Base-by-base conservation (phyloP, 2,888 invertebrate species). In the Drosophila mimica region DNA sequence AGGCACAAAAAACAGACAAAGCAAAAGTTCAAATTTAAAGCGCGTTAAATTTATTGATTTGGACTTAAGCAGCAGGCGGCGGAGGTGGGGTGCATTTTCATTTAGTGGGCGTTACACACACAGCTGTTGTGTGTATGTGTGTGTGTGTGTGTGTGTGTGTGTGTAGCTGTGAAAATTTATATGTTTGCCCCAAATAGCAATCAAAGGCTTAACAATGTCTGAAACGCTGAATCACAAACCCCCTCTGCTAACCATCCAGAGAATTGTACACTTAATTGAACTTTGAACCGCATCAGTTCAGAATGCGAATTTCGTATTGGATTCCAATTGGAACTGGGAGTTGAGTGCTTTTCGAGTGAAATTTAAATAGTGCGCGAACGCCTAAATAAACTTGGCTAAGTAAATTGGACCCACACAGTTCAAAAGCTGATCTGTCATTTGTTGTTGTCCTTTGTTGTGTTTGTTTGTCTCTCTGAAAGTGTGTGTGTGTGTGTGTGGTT, bases 231-330 rank as follows among this genome's bases (percentile, higher is more conserved):
- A 17, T 30, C 38, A 17, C 31, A 9, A 5, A 2, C 9, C 3
- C 49, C 4, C 36, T 0, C 17, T 17, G 3, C 30, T 25, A 43
- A 38, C 53, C 15, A 28, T 28, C 57, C 71, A 54, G 75, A 62
- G 68, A 81, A 82, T 74, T 74, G 83, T 70, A 70, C 79, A 83
- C 83, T 77, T 85, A 85, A 85, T 85, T 88, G 85, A 88, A 83
- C 88, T 88, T 77, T 88, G 83, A 88, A 83, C 83, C 70, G 52
- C 62, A 64, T 56, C 66, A 67, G 63, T 58, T 58, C 63, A 38
- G 58, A 61, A 62, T 46, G 43, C 59, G 54, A 25, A 25, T 34
- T 62, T 28, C 64, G 57, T 63, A 74, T 71, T 71, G 70, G 65
- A 60, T 75, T 75, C 66, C 52, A 62, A 66, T 59, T 53, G 69